Conservation (phyloP, 2,113 vertebrate genomes). For the Tyrannus savana region DNA sequence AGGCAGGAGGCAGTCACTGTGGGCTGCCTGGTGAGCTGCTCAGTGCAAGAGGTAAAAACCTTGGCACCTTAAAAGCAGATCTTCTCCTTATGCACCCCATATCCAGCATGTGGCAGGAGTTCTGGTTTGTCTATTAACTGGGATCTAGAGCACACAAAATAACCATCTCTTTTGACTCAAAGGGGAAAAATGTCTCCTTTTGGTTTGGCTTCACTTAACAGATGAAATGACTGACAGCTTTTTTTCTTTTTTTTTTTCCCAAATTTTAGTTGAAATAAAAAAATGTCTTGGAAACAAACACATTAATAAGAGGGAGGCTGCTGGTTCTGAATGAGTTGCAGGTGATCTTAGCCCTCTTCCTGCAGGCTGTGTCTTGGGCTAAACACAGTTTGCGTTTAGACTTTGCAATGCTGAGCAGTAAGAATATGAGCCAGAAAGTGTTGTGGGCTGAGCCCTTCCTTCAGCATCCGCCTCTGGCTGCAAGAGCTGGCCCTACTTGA, state of each 20-base stretch:
- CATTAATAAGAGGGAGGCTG: fast-evolving
- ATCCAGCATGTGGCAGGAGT: not conserved
- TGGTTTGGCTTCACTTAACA: not conserved
- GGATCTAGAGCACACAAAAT: not conserved
- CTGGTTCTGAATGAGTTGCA: not conserved
- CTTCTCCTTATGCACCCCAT: not conserved
- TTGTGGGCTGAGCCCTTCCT: not conserved
- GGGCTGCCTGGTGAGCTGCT: not conserved
- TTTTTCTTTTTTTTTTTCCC: not conserved
- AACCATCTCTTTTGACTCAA: not conserved
- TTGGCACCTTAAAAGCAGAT: not conserved
- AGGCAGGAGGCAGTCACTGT: not conserved
- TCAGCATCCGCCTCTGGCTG: not conserved
- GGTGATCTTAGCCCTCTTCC: not conserved
- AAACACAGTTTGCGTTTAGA: not conserved
- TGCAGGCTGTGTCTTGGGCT: not conserved
- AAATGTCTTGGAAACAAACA: not conserved
- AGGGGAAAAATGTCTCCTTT: not conserved
- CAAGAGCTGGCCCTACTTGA: not conserved
- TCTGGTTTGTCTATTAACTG: not conserved
- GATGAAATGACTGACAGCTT: not conserved
- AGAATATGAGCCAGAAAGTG: not conserved
- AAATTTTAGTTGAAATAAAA: not conserved
- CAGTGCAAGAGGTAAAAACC: not conserved
- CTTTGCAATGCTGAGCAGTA: not conserved